Conservation (phyloP, 2,797 vertebrate genomes). For the Coregonus sp. region DNA sequence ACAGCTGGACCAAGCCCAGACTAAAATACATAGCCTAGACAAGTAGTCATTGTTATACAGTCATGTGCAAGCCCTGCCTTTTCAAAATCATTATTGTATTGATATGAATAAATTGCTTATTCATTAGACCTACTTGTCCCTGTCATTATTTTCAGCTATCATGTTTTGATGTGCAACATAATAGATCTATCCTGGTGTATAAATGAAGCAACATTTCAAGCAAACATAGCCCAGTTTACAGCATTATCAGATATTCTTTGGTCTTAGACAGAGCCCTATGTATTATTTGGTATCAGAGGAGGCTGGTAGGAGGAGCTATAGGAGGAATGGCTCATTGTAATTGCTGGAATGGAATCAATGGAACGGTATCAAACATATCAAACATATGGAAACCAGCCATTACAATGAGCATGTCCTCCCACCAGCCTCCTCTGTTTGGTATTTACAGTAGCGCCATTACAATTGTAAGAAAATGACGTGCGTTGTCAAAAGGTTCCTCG, state of each 20-base stretch:
- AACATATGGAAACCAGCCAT: too few species aligned
- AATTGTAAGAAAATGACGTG: not conserved
- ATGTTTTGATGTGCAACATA: not conserved
- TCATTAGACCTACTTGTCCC: not conserved
- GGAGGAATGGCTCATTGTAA: too few species aligned
- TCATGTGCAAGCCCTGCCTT: not conserved
- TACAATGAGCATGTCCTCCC: too few species aligned
- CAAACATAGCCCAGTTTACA: too few species aligned
- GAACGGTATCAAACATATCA: too few species aligned
- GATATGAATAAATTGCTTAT: not conserved
- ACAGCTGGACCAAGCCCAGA: not conserved
- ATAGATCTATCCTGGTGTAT: not conserved
- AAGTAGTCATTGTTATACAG: not conserved
- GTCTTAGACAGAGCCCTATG: too few species aligned
- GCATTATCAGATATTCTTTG: too few species aligned
- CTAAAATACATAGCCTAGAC: not conserved
- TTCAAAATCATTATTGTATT: not conserved
- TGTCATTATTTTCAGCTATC: not conserved
- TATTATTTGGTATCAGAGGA: too few species aligned
- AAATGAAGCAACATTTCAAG: not conserved
- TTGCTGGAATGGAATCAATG: too few species aligned
- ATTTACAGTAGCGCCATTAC: not conserved
- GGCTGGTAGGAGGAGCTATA: too few species aligned
- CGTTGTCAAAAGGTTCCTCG: not conserved
- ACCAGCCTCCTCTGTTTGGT: not conserved